Percentiles rank a stretch among this genome's conserved stretches.
phyloP scores from a whole-genome alignment of 2,113 vertebrate genomes.

The Ctenodactylus gundi region DNA sequence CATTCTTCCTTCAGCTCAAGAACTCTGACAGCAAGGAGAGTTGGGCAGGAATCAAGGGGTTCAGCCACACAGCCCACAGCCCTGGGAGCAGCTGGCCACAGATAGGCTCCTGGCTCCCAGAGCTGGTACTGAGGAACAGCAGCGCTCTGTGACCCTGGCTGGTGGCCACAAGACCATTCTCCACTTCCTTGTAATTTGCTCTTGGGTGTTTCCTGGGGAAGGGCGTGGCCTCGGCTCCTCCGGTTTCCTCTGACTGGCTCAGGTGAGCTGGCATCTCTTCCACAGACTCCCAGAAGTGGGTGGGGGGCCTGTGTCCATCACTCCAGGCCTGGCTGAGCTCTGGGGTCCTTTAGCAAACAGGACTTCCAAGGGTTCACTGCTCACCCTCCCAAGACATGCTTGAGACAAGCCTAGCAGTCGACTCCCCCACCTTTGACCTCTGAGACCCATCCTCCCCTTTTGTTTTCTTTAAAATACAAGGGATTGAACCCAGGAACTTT shows the following conservation, averaged over 20 bases:
- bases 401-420: too few relatives aligned
- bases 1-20: background rate
- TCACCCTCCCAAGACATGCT: background rate
- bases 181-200: background rate
- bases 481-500: too few relatives aligned
- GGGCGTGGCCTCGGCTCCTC: background rate
- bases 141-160: background rate
- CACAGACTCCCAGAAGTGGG: background rate
- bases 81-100: background rate
- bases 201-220: accelerated
- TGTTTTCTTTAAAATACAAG: too few relatives aligned
- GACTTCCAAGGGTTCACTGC: too few relatives aligned
- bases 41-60: background rate
- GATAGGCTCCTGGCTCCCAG: background rate
- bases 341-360: background rate
- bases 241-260: background rate
- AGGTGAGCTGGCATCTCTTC: too few relatives aligned
- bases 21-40: background rate
- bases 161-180: background rate
- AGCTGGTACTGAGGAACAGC: background rate
- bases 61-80: background rate
- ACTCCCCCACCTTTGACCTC: background rate
- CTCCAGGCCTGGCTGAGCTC: background rate
- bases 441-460: background rate
- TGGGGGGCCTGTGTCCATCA: background rate